Percentiles rank a stretch among this genome's conserved stretches.
These are phyloP conservation scores for Branchinecta lynchi DNA, from an alignment of 1,140 invertebrate genomes.

Conservation along the genomic window DNA sequence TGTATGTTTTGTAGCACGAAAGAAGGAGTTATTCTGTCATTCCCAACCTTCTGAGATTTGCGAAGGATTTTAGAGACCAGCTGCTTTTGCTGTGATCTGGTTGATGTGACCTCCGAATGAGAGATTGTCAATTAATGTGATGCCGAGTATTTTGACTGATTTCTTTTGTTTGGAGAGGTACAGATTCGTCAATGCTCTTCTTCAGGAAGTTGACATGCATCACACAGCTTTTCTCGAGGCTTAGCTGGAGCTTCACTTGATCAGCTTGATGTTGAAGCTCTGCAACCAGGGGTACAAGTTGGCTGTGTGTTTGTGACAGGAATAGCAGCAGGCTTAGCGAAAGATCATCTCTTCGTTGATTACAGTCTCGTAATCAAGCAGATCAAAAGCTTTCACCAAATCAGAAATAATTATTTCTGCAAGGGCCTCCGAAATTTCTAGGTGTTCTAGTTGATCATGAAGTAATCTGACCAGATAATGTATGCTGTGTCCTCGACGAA, in stretches of 20 bases:
- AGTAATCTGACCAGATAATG: constrained; percentile 6
- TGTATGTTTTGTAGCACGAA: no score
- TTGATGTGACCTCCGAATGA: constrained; percentile 9
- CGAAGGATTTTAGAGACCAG: background rate
- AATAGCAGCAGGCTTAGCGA: constrained; percentile 1
- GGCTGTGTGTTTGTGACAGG: constrained; percentile 4
- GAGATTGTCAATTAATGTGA: constrained; percentile 6
- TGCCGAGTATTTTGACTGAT: no score
- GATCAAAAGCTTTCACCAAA: constrained; percentile 1
- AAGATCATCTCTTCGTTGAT: constrained; percentile 9
- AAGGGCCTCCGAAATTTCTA: background rate
- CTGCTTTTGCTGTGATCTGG: constrained; percentile 8
- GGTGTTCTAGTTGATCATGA: constrained; percentile 5
- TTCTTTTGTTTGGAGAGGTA: no score
- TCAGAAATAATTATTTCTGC: constrained; percentile 1
- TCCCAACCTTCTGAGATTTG: no score
- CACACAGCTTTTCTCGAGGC: no score
- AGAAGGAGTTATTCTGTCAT: no score
- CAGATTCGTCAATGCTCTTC: no score
- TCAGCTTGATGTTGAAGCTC: no score
- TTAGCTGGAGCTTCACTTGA: no score
- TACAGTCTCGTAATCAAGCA: constrained; percentile 9
- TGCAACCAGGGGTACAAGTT: no score
- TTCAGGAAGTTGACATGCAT: no score
- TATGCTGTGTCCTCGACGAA: no score